Evolutionary conservation across 1,140 invertebrate species (phyloP), one percentile per base, ranked within the genome.

Genomic region (Hydropsyche tenuis): DNA sequence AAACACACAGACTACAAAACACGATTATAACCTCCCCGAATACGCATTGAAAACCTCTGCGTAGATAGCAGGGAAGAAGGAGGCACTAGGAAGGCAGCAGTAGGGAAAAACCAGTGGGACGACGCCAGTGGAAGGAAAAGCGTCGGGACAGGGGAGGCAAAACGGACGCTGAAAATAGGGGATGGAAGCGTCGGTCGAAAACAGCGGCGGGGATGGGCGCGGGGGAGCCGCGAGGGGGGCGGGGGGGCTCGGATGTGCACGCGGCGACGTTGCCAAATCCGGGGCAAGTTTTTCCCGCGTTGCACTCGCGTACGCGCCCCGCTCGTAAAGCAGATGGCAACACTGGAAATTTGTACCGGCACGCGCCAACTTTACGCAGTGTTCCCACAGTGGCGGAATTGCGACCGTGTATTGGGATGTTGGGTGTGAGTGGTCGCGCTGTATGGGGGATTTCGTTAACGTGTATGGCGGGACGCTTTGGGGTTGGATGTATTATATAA

Each of bases 231-330:
- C 20, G n/a, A 16, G 53, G 14, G 51, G 48, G 43, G 62, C 23
- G 20, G 25, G 20, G 73, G 70, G 30, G 30, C 30, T 51, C 68
- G 60, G 73, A 69, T 72, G 64, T 77, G 75, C 75, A 77, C 42
- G 76, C 72, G 73, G 75, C 75, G 70, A 73, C 75, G 75, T 74
- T 74, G 75, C 75, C 75, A 73, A 76, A 73, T 71, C 37, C 73
- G 68, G 9, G 23, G 6, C 48, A 73, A 72, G 63, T 73, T 76
- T 75, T 76, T 76, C 25, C 42, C 51, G 56, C 56, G 51, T 22
- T 60, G 56, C 56, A 60, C 23, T 60, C 56, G 11, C 23, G 56
- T 20, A 60, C 56, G 56, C 56, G 14, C 51, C 51, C 20, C 51
- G 51, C 16, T 18, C 56, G 56, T 60, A 25, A 60, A 23, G n/a